Percentiles rank a stretch among this genome's conserved stretches.
These are phyloP conservation scores for Turdus rufiventris DNA, from an alignment of 2,113 vertebrate species.

Conservation along the genomic window DNA sequence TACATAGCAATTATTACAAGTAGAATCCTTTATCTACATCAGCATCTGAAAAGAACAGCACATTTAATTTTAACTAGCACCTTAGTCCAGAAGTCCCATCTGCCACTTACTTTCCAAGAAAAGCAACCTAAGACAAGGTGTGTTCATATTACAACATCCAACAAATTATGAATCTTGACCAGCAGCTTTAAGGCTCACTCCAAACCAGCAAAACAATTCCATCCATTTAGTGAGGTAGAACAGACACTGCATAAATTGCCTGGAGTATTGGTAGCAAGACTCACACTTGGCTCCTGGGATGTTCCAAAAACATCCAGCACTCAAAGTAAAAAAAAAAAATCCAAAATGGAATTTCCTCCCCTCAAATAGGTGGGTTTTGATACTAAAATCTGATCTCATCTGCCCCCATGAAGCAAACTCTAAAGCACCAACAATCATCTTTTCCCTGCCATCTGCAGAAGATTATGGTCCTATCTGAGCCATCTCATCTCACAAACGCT, in stretches of 20 bases:
- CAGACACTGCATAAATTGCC: not conserved
- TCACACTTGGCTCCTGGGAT: not conserved
- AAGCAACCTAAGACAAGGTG: not conserved
- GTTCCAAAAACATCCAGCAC: not conserved
- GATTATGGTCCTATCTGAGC: not conserved
- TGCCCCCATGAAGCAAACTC: not conserved
- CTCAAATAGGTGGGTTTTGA: not conserved
- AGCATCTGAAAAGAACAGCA: not conserved
- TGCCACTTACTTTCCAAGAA: not conserved
- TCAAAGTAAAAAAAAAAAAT: not conserved
- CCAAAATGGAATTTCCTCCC: not conserved
- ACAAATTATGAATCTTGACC: not conserved
- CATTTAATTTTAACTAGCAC: not conserved
- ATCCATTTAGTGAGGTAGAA: not conserved
- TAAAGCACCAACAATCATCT: not conserved
- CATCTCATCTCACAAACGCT: not conserved
- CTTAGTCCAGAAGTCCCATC: not conserved
- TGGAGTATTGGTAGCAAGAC: not conserved
- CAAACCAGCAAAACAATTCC: not conserved
- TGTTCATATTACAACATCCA: not conserved
- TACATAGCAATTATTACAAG: not conserved
- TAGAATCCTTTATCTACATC: not conserved
- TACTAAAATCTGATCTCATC: not conserved
- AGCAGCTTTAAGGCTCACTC: not conserved
- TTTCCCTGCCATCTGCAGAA: not conserved